phyloP scores from a whole-genome alignment of 1,140 invertebrate genomes.

The Meloidogyne chitwoodi region DNA sequence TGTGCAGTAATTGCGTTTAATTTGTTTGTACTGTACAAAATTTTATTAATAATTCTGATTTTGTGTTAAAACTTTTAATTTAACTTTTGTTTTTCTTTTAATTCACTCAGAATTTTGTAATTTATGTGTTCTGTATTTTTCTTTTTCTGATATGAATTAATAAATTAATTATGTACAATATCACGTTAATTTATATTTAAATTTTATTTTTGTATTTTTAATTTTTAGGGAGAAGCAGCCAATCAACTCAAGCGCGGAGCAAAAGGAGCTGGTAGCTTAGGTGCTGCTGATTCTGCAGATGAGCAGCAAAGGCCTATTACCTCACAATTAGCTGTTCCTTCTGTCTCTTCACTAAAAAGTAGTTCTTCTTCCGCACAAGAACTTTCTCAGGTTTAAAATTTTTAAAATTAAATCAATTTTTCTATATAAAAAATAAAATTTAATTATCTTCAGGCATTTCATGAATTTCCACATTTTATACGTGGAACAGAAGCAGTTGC shows the following conservation, averaged over 20 bases:
- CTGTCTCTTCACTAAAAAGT: background rate
- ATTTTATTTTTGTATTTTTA: no score
- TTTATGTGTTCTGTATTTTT: no score
- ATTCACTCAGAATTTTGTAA: no score
- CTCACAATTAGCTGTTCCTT: conserved; percentile 5
- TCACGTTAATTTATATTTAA: no score
- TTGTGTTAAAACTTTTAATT: no score
- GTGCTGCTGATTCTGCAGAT: conserved; percentile 2
- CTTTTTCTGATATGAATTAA: no score
- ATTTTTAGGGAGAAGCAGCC: conserved; percentile 1
- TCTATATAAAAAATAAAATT: background rate
- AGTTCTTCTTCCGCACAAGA: background rate
- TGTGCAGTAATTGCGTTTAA: no score
- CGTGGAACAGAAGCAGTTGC: background rate
- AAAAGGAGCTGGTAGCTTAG: conserved; percentile 7
- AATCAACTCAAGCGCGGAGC: conserved; percentile 1
- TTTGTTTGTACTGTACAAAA: no score
- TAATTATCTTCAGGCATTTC: background rate
- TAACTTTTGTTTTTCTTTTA: no score
- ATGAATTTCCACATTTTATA: background rate
- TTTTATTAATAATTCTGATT: no score
- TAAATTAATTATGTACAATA: no score
- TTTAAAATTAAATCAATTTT: background rate
- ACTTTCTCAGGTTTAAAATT: background rate
- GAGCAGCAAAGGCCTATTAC: background rate